Conservation (phyloP, 1,140 invertebrate genomes). For the Grapholita molesta region DNA sequence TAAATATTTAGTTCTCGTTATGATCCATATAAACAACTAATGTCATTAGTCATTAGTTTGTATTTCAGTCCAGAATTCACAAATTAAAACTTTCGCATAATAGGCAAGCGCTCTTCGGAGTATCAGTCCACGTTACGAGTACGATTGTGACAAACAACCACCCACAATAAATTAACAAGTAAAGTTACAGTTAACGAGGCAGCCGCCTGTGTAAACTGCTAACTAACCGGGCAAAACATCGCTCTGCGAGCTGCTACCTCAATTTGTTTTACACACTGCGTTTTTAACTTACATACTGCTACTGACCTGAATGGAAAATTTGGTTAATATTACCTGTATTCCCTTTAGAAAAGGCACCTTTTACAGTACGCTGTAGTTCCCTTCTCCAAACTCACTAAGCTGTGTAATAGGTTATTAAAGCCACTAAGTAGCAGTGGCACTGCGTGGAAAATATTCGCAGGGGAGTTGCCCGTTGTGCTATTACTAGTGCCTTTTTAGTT, state of each 20-base stretch:
- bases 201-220: conserved; percentile 2
- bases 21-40: neutral
- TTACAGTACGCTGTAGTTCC: neutral
- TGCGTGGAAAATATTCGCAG: no score
- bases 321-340: neutral
- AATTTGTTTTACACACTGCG: neutral
- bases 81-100: neutral
- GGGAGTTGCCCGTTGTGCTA: no score
- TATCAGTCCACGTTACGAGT: conserved; percentile 5
- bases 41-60: neutral
- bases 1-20: neutral
- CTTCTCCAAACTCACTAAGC: neutral
- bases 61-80: neutral
- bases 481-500: no score
- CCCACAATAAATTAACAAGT: conserved; percentile 17
- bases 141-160: conserved; percentile 14
- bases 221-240: conserved; percentile 3
- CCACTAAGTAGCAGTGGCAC: neutral
- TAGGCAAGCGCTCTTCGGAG: neutral
- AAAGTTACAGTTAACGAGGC: conserved; percentile 13
- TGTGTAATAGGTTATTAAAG: neutral
- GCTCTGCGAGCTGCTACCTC: neutral
- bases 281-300: conserved; percentile 1
- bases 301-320: conserved; percentile 9
- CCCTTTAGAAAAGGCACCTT: neutral